Evolutionary conservation across 2,113 vertebrate species (phyloP).

Genomic region (Oreochromis tanganicae): DNA sequence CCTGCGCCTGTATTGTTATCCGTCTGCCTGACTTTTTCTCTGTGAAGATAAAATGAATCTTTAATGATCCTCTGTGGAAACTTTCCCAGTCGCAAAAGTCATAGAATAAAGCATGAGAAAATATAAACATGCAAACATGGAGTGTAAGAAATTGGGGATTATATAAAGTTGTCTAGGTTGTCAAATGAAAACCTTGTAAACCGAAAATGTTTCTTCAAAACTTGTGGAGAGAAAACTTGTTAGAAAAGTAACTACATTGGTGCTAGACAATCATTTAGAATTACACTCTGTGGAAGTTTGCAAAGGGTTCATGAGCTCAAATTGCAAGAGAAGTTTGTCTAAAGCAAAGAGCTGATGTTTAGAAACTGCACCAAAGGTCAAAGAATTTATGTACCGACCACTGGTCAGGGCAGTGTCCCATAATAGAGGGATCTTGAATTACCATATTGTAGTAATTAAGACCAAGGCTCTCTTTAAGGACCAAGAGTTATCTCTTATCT

Average conservation of each 20-base stretch:
- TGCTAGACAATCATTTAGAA: background rate
- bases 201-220: background rate
- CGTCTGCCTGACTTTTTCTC: slow-evolving; percentile 17
- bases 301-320: background rate
- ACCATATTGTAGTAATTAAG: background rate
- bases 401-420: background rate
- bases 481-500: background rate
- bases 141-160: background rate
- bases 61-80: slow-evolving; percentile 51
- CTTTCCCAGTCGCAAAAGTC: slow-evolving; percentile 30
- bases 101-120: background rate
- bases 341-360: background rate
- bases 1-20: slow-evolving; percentile 36
- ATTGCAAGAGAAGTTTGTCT: background rate
- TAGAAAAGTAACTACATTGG: background rate
- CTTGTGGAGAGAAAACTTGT: background rate
- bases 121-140: slow-evolving; percentile 15
- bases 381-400: background rate
- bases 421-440: background rate
- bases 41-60: slow-evolving; percentile 49
- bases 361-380: background rate
- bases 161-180: slow-evolving; percentile 3
- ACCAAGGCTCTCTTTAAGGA: background rate
- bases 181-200: background rate
- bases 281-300: background rate